phyloP scores from a whole-genome alignment of 2,888 invertebrate genomes.

The Sarcophaga subvicina region DNA sequence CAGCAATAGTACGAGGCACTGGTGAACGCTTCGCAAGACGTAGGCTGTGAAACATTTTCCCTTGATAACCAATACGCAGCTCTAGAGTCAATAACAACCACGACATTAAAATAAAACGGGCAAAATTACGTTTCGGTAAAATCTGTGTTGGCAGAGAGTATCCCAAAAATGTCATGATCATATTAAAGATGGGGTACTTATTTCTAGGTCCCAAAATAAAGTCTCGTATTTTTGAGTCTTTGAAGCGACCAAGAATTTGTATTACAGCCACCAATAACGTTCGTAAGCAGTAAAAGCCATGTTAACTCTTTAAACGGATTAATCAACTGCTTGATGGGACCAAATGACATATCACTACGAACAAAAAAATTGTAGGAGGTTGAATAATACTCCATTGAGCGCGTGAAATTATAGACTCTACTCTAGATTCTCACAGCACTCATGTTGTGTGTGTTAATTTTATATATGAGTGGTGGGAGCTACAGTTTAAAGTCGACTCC shows the following conservation, averaged over 20 bases:
- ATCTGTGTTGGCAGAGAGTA: constrained; percentile 70
- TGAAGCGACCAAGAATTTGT: neutral
- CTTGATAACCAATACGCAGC: constrained; percentile 77
- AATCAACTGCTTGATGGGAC: constrained; percentile 69
- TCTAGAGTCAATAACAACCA: constrained; percentile 76
- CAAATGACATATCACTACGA: constrained; percentile 66
- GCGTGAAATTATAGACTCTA: constrained; percentile 69
- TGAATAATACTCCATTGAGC: constrained; percentile 73
- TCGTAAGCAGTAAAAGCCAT: constrained; percentile 71
- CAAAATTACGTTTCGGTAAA: constrained; percentile 71
- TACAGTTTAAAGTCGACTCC: too few relatives aligned
- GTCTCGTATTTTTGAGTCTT: constrained; percentile 23
- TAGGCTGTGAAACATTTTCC: constrained; percentile 76
- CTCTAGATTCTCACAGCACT: too few relatives aligned
- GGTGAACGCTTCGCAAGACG: constrained; percentile 69
- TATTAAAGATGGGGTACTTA: constrained; percentile 69
- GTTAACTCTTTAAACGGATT: constrained; percentile 73
- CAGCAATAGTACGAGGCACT: constrained; percentile 71
- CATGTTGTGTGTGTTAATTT: too few relatives aligned
- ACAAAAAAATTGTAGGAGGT: constrained; percentile 73
- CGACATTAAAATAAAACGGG: constrained; percentile 73
- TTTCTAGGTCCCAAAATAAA: constrained; percentile 68
- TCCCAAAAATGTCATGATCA: constrained; percentile 72
- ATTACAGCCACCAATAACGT: constrained; percentile 55
- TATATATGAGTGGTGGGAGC: too few relatives aligned